A percentile compares a stretch with the other conserved stretches of the same genome.
These are phyloP conservation scores for Agraylea sexmaculata DNA, from an alignment of 1,140 invertebrate species.

Conservation along the genomic window DNA sequence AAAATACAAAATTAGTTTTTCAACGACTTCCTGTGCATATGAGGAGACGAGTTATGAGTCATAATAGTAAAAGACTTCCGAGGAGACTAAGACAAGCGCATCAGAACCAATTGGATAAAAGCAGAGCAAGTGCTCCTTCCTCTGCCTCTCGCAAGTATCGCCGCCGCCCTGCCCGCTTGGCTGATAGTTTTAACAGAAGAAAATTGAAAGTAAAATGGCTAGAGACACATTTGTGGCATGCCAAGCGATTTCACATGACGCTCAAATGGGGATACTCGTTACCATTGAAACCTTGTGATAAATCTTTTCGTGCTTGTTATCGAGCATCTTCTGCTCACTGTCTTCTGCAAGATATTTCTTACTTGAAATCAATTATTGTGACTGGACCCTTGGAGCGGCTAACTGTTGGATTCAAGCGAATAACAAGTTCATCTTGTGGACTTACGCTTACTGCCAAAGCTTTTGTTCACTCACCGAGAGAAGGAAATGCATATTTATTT, in stretches of 20 bases:
- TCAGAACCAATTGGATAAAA: slow-evolving; percentile 56
- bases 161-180: slow-evolving; percentile 64
- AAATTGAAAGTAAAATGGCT: slow-evolving; percentile 68
- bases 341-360: slow-evolving; percentile 79
- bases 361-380: slow-evolving; percentile 64
- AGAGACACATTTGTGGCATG: slow-evolving; percentile 98
- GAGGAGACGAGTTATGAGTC: slow-evolving; percentile 88
- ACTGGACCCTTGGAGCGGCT: slow-evolving; percentile 46
- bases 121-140: slow-evolving; percentile 47
- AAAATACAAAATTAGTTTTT: slow-evolving; percentile 59
- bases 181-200: slow-evolving; percentile 68
- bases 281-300: slow-evolving; percentile 70
- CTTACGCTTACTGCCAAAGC: slow-evolving; percentile 58
- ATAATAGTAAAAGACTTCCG: slow-evolving; percentile 86
- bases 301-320: slow-evolving; percentile 75
- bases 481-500: slow-evolving; percentile 58
- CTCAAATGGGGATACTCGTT: slow-evolving; percentile 81
- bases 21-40: slow-evolving; percentile 88
- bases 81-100: slow-evolving; percentile 58
- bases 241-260: slow-evolving; percentile 85
- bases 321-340: slow-evolving; percentile 69
- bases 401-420: slow-evolving; percentile 41
- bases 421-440: slow-evolving; percentile 48
- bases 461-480: slow-evolving; percentile 51
- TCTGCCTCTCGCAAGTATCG: slow-evolving; percentile 76